These are phyloP conservation scores for Drosophila paucipuncta DNA, from an alignment of 2,888 invertebrate species.

Conservation along the genomic window DNA sequence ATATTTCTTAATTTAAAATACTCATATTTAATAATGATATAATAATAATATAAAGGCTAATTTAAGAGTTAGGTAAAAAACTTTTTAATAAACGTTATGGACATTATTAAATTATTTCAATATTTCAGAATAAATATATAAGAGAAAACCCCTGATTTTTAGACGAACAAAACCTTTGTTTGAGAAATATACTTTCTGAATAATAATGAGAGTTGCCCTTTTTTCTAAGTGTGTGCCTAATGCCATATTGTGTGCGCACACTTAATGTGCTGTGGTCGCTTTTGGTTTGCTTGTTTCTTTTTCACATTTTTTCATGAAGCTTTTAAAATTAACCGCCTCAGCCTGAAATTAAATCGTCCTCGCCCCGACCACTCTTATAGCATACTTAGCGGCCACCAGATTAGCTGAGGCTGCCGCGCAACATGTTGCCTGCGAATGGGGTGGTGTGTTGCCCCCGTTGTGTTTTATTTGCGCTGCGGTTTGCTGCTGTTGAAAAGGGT, in stretches of 20 bases:
- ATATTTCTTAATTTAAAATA: not conserved
- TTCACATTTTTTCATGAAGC: slow-evolving; percentile 8
- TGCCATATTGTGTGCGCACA: slow-evolving; percentile 18
- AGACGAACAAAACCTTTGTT: not conserved
- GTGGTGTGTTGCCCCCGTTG: not conserved
- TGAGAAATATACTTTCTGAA: not conserved
- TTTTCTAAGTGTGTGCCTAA: slow-evolving; percentile 1
- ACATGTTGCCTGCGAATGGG: slow-evolving; percentile 32
- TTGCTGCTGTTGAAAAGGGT: slow-evolving; percentile 13
- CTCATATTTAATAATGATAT: not conserved
- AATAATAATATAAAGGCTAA: not conserved
- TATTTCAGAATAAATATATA: not conserved
- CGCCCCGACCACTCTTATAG: slow-evolving; percentile 32
- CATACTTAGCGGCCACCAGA: slow-evolving; percentile 54
- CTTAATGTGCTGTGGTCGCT: slow-evolving; percentile 7
- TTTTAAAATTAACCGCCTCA: slow-evolving; percentile 50
- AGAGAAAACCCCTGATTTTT: not conserved
- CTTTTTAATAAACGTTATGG: too few relatives aligned
- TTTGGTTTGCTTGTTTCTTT: slow-evolving; percentile 8
- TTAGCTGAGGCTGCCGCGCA: slow-evolving; percentile 53
- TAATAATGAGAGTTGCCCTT: not conserved
- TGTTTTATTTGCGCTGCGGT: slow-evolving; percentile 57
- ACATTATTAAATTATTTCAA: not conserved
- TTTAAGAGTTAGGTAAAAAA: not conserved
- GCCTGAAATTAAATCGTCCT: slow-evolving; percentile 14